phyloP scores from a whole-genome alignment of 1,140 invertebrate genomes.

The Sitobion miscanthi region DNA sequence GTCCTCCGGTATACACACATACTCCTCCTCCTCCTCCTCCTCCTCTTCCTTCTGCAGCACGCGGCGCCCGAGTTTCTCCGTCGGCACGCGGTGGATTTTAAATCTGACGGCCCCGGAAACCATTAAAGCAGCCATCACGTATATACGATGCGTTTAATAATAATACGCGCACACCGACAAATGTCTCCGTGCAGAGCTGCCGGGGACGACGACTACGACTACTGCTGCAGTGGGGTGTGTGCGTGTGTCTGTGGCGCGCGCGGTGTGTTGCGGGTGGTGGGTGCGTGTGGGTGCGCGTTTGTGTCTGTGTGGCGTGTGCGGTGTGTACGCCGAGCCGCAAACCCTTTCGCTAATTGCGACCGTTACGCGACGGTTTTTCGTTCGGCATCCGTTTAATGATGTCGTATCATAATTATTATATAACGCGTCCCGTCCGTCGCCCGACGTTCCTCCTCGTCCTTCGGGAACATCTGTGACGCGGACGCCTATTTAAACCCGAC shows the following conservation, averaged over 20 bases:
- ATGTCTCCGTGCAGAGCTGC: not conserved
- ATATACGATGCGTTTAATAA: not conserved
- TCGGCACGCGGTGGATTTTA: conserved; percentile 6
- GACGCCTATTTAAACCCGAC: not conserved
- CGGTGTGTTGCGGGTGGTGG: not conserved
- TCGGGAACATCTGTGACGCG: conserved; percentile 35
- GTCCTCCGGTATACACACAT: not conserved
- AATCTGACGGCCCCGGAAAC: not conserved
- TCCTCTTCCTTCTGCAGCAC: not conserved
- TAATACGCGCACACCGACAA: not conserved
- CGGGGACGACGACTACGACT: not conserved
- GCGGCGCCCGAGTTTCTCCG: not conserved
- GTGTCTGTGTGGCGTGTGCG: not conserved
- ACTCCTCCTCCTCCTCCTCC: not conserved
- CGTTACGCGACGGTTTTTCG: conserved; percentile 29
- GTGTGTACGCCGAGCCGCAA: not conserved
- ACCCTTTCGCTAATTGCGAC: conserved; percentile 51
- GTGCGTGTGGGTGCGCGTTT: too few relatives aligned
- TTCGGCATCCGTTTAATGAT: conserved; percentile 30
- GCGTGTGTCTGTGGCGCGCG: not conserved
- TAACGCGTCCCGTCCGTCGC: not conserved
- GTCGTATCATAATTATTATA: conserved; percentile 18
- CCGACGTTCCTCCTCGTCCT: not conserved
- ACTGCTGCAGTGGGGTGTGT: not conserved
- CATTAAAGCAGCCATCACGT: conserved; percentile 40